A percentile compares a stretch with the other conserved stretches of the same genome.
These are phyloP conservation scores for Dicyrtoma fusca DNA, from an alignment of 2,888 invertebrate species.

Conservation along the genomic window DNA sequence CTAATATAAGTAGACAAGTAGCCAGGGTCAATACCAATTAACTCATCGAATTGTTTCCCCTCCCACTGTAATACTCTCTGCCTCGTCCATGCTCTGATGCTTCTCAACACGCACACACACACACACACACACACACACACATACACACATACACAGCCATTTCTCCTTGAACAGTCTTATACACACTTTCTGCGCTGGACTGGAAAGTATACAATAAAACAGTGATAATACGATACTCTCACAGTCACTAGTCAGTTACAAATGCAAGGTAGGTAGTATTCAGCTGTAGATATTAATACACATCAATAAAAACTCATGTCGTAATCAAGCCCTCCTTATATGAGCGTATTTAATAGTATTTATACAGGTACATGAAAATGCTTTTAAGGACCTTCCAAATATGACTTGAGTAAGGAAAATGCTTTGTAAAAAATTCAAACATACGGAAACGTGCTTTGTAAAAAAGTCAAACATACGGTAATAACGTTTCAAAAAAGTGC, in stretches of 20 bases:
- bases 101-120: conserved; percentile 20
- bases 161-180: background rate
- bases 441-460: too few relatives aligned
- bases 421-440: too few relatives aligned
- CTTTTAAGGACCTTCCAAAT: too few relatives aligned
- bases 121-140: conserved; percentile 10
- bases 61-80: conserved; percentile 16
- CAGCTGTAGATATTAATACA: background rate
- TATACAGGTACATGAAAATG: too few relatives aligned
- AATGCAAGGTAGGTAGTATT: background rate
- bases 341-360: too few relatives aligned
- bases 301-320: background rate
- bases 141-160: background rate
- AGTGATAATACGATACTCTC: background rate
- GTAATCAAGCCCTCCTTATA: too few relatives aligned
- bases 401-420: too few relatives aligned
- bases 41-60: conserved; percentile 24
- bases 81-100: conserved; percentile 25
- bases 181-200: background rate
- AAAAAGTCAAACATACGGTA: too few relatives aligned
- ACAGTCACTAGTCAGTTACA: background rate
- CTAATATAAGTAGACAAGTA: conserved; percentile 30
- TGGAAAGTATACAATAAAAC: background rate
- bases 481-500: too few relatives aligned
- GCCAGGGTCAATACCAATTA: conserved; percentile 37